These are phyloP conservation scores for Gryllus bimaculatus DNA, from an alignment of 1,140 invertebrate species.

Conservation along the genomic window DNA sequence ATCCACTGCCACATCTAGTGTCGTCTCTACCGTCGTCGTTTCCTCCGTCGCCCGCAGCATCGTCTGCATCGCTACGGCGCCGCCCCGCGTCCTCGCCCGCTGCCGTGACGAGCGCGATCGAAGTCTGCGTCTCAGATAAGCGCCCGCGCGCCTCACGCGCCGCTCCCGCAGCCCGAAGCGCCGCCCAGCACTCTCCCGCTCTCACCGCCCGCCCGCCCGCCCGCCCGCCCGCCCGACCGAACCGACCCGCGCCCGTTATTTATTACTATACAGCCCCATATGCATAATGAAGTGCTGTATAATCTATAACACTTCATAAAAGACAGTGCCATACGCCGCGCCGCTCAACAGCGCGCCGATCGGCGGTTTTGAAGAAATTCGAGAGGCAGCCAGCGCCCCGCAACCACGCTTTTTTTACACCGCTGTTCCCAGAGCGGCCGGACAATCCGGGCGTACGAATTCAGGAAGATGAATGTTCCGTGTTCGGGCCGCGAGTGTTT, in stretches of 20 bases:
- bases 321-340: not conserved
- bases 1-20: no score
- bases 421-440: not conserved
- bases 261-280: conserved; percentile 1
- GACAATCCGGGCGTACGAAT: not conserved
- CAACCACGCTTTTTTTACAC: not conserved
- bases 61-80: no score
- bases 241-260: not conserved
- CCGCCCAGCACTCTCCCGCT: no score
- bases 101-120: no score
- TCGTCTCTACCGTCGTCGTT: no score
- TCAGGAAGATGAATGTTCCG: not conserved
- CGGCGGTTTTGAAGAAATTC: not conserved
- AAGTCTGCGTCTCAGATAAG: no score
- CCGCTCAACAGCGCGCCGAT: not conserved
- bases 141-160: no score
- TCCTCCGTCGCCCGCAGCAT: no score
- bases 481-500: not conserved
- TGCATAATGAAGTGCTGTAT: conserved; percentile 1
- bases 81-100: no score
- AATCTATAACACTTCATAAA: conserved; percentile 6
- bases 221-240: no score
- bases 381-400: not conserved
- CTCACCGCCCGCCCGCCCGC: no score
- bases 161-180: no score